phyloP scores from a whole-genome alignment of 2,888 invertebrate genomes.

The Sphaerophoria taeniata region DNA sequence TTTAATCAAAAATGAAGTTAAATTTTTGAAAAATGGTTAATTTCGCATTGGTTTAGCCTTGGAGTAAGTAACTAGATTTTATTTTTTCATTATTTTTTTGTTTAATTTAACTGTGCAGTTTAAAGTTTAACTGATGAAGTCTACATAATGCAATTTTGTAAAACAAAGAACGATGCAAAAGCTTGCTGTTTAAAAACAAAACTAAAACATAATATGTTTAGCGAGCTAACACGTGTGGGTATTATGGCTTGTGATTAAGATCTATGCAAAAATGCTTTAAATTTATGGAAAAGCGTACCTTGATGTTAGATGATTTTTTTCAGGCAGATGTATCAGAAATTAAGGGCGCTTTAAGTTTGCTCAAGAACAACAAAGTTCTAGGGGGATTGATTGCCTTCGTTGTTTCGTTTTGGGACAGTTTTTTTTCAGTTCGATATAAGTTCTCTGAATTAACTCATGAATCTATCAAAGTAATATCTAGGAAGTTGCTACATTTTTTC shows the following conservation, averaged over 20 bases:
- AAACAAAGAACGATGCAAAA: conserved; percentile 57
- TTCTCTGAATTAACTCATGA: too few species aligned
- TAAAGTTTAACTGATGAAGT: conserved; percentile 39
- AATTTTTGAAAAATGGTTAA: conserved; percentile 38
- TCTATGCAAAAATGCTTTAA: background rate
- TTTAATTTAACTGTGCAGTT: conserved; percentile 33
- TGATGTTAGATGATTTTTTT: too few species aligned
- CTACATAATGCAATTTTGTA: conserved; percentile 32
- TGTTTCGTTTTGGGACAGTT: too few species aligned
- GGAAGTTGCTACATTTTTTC: too few species aligned
- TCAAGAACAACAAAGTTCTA: too few species aligned
- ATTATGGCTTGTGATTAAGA: conserved; percentile 4
- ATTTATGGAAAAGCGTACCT: too few species aligned
- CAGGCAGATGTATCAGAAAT: too few species aligned
- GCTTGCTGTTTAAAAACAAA: conserved; percentile 44
- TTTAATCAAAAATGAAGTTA: conserved; percentile 67
- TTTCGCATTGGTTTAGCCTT: conserved; percentile 37
- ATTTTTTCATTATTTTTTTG: conserved; percentile 22
- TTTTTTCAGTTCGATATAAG: too few species aligned
- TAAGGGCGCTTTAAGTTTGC: too few species aligned
- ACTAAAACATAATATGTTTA: conserved; percentile 1
- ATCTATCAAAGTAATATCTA: too few species aligned
- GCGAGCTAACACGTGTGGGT: conserved; percentile 3
- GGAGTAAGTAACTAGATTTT: conserved; percentile 4
- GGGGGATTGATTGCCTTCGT: too few species aligned